phyloP scores from a whole-genome alignment of 2,797 vertebrate genomes.

The Odontamblyopus rebecca region DNA sequence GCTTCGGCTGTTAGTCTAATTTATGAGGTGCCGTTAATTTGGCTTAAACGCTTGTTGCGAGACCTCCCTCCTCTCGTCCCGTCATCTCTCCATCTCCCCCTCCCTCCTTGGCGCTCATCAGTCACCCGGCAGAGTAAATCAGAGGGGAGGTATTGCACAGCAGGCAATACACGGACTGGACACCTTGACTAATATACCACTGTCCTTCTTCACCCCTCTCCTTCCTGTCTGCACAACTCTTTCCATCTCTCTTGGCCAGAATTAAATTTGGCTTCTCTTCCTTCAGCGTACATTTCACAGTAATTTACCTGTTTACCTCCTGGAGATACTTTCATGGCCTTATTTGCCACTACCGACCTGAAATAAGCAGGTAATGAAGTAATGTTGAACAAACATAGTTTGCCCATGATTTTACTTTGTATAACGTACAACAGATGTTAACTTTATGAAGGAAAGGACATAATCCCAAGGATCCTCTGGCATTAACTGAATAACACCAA shows the following conservation, averaged over 20 bases:
- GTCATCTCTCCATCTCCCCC: slow-evolving; percentile 59
- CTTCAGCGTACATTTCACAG: slow-evolving; percentile 19
- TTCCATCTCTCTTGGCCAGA: slow-evolving; percentile 46
- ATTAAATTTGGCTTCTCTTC: slow-evolving; percentile 54
- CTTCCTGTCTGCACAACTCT: slow-evolving; percentile 48
- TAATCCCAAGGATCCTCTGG: neutral
- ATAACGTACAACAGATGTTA: neutral
- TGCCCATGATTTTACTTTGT: too few relatives aligned
- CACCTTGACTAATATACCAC: slow-evolving; percentile 76
- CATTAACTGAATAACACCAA: neutral
- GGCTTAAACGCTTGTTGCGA: slow-evolving; percentile 74
- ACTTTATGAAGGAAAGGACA: neutral
- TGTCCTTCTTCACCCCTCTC: slow-evolving; percentile 61
- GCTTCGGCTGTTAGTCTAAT: slow-evolving; percentile 74
- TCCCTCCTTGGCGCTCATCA: slow-evolving; percentile 66
- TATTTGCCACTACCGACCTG: slow-evolving; percentile 6
- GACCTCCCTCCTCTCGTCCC: slow-evolving; percentile 72
- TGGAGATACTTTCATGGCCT: neutral
- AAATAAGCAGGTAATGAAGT: neutral
- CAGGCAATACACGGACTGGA: slow-evolving; percentile 77
- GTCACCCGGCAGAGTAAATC: slow-evolving; percentile 76
- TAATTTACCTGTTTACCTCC: slow-evolving; percentile 21
- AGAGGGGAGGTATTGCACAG: slow-evolving; percentile 77
- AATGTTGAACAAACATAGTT: neutral
- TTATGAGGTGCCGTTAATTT: slow-evolving; percentile 79